These are phyloP conservation scores for Drosophila sp. DNA, from an alignment of 1,140 invertebrate genomes.

Conservation along the genomic window DNA sequence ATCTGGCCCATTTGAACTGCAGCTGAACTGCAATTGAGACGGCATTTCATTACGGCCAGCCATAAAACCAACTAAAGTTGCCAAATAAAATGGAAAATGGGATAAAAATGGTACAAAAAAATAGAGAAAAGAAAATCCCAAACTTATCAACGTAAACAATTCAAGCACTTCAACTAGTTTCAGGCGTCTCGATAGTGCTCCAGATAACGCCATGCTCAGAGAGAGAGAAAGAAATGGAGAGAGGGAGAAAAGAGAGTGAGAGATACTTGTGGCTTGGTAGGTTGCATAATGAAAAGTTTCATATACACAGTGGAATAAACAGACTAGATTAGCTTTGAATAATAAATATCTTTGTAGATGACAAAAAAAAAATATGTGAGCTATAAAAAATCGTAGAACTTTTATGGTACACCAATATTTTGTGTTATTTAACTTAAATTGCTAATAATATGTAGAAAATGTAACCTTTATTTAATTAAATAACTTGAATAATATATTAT, in stretches of 20 bases:
- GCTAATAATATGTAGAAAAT: too few relatives aligned
- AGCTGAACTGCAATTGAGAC: slow-evolving; percentile 77
- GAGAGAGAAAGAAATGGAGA: not conserved
- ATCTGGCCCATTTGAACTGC: slow-evolving; percentile 65
- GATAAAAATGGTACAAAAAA: not conserved
- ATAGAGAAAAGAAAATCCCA: slow-evolving; percentile 23
- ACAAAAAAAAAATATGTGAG: too few relatives aligned
- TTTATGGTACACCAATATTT: too few relatives aligned
- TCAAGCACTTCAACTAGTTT: slow-evolving; percentile 78
- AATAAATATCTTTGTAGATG: too few relatives aligned
- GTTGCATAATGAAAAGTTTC: slow-evolving; percentile 75
- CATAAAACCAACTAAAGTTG: slow-evolving; percentile 62
- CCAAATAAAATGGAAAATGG: slow-evolving; percentile 16
- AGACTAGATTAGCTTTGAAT: too few relatives aligned
- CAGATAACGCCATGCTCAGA: slow-evolving; percentile 54
- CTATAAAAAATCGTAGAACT: too few relatives aligned
- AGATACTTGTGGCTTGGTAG: slow-evolving; percentile 34
- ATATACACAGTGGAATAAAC: slow-evolving; percentile 15
- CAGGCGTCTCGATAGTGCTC: slow-evolving; percentile 74
- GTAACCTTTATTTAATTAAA: too few relatives aligned
- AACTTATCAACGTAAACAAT: slow-evolving; percentile 81
- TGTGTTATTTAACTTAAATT: too few relatives aligned
- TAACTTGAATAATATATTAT: too few relatives aligned
- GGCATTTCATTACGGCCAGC: slow-evolving; percentile 69
- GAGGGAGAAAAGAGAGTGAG: not conserved